These are phyloP conservation scores for Ephydatia muelleri DNA, from an alignment of 37 sponge, comb jelly and placozoan genomes.

Conservation along the genomic window DNA sequence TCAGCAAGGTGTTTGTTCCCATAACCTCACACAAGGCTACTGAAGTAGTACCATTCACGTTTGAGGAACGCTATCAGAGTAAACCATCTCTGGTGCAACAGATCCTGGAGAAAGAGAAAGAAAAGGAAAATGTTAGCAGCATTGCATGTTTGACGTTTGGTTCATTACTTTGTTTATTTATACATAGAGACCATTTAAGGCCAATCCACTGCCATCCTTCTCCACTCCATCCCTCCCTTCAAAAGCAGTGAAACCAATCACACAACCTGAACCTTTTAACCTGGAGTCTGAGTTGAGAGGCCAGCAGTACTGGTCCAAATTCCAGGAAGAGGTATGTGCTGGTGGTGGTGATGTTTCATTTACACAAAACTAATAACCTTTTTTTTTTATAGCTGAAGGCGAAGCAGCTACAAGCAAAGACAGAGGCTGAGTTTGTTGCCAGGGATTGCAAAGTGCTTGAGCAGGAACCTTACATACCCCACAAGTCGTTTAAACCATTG, in stretches of 20 bases:
- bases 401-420: slow-evolving; percentile 14
- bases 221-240: slow-evolving; percentile 5
- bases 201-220: slow-evolving; percentile 45
- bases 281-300: slow-evolving; percentile 66
- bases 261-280: slow-evolving; percentile 52
- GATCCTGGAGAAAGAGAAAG: slow-evolving; percentile 24
- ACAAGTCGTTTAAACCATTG: slow-evolving; percentile 34
- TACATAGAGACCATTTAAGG: slow-evolving; percentile 41
- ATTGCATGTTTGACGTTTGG: not conserved
- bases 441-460: slow-evolving; percentile 34
- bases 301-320: slow-evolving; percentile 33
- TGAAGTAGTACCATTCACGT: slow-evolving; percentile 54
- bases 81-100: slow-evolving; percentile 48
- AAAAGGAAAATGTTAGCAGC: slow-evolving; percentile 14
- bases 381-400: slow-evolving; percentile 31
- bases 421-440: slow-evolving; percentile 64
- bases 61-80: slow-evolving; percentile 58
- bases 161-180: not conserved
- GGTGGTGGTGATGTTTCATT: not conserved
- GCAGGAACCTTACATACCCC: slow-evolving; percentile 57
- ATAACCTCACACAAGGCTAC: slow-evolving; percentile 46
- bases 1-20: slow-evolving; percentile 44
- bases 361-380: not conserved
- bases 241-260: not conserved
- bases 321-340: slow-evolving; percentile 51